Evolutionary conservation across 2,888 invertebrate species (phyloP), one percentile per base, ranked within the genome.

Genomic region (Drosophila pegasa): DNA sequence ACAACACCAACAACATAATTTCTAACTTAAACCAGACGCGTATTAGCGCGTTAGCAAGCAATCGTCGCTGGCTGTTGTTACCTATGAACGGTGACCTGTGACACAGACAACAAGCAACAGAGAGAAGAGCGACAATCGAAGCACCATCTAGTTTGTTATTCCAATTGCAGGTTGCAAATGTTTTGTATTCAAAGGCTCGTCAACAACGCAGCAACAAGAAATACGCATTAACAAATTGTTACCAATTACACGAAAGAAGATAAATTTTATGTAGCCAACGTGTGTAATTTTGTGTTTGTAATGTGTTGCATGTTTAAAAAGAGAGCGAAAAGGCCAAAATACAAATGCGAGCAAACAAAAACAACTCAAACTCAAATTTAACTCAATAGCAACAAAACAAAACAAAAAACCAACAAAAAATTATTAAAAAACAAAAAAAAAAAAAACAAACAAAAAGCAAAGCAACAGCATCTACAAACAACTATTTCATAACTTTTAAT

Each of bases 401-500:
- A 61, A 56, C 57, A 43, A 43, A 22, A 37, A 5, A 9, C 9
- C 12, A 20, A 22, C 12, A 43, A n/a, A 43, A n/a, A n/a, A n/a
- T n/a, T n/a, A n/a, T n/a, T 6, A 22, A 2, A 18, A 40, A 22
- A 38, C 59, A 63, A 41, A 60, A 37, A 5, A 9, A 16, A 37
- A 5, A 9, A 16, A 18, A 20, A 22, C 12, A 43, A n/a, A 43
- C 12, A 22, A 2, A 18, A 40, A 22, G 40, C 59, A 63, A 41
- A 60, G 14, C 14, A 38, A n/a, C 40, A 64, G 45, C 59, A 40
- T 25, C 35, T 25, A 31, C 29, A 35, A 20, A 52, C 31, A 64
- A 60, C 65, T 74, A 65, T 71, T 87, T 88, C 76, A 82, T 86
- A 75, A 85, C 75, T 87, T 79, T 78, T 82, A 87, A 83, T 87